phyloP scores from a whole-genome alignment of 2,888 invertebrate species.

The Morpho achilles region DNA sequence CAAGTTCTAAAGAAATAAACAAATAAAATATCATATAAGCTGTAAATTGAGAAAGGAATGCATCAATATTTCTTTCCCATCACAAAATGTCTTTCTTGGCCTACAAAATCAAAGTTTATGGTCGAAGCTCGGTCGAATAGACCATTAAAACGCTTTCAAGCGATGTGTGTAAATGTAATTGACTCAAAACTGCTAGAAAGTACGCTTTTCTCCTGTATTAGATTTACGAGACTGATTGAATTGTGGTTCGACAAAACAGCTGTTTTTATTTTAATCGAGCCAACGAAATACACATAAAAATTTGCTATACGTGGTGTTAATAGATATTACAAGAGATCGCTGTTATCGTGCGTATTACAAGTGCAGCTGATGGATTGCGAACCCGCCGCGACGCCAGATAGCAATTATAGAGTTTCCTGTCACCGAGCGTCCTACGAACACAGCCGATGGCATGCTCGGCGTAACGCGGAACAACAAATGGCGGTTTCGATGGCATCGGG shows the following conservation, averaged over 20 bases:
- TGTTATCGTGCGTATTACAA: background rate
- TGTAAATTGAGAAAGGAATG: background rate
- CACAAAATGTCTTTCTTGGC: constrained; percentile 2
- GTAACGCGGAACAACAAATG: too few relatives aligned
- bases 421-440: too few relatives aligned
- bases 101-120: constrained; percentile 12
- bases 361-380: too few relatives aligned
- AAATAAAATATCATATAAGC: background rate
- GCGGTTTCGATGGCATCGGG: too few relatives aligned
- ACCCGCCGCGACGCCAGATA: too few relatives aligned
- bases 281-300: background rate
- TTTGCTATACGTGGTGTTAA: too few relatives aligned
- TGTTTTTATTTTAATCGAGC: background rate
- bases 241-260: background rate
- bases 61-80: too few relatives aligned
- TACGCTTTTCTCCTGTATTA: constrained; percentile 12
- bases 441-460: background rate
- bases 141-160: constrained; percentile 21
- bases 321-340: background rate
- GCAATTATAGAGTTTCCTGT: too few relatives aligned
- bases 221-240: background rate
- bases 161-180: constrained; percentile 19
- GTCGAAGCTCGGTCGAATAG: constrained; percentile 11
- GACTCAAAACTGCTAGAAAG: constrained; percentile 26
- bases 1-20: background rate